Evolutionary conservation across 1,140 invertebrate genomes (phyloP).

Genomic region (Meloidogyne hapla): DNA sequence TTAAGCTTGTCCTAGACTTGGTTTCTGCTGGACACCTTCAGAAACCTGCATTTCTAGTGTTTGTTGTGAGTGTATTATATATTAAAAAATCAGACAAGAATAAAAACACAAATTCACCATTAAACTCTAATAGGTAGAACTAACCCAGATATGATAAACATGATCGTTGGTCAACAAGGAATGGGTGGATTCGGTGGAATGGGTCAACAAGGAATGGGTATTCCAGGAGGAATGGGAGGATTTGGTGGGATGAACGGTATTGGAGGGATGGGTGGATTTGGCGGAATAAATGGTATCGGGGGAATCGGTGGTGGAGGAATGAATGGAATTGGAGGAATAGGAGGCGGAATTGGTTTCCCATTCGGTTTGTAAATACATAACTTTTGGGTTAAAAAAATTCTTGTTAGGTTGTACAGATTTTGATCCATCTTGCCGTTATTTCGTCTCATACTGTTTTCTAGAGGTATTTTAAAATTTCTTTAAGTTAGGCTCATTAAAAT

Average conservation of each 20-base stretch:
- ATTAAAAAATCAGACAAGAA: neutral
- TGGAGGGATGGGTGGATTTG: neutral
- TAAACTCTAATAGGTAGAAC: neutral
- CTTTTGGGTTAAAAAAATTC: neutral
- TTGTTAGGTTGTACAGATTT: neutral
- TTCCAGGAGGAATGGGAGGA: neutral
- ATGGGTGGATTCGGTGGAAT: neutral
- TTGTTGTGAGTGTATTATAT: neutral
- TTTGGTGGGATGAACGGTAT: neutral
- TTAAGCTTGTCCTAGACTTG: neutral
- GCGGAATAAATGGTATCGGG: neutral
- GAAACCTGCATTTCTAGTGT: neutral
- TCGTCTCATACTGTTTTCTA: neutral
- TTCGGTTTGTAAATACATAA: neutral
- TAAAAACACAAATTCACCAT: neutral
- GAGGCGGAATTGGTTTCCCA: neutral
- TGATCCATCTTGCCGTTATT: constrained; percentile 4
- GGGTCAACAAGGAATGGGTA: neutral
- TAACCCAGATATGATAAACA: neutral
- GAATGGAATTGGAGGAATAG: neutral
- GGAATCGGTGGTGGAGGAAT: neutral
- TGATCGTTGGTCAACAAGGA: neutral
- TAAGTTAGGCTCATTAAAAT: neutral
- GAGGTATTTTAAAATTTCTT: neutral
- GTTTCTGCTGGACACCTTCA: neutral